Base-by-base conservation (phyloP, 2,113 vertebrate species). In the Dascyllus trimaculatus region DNA sequence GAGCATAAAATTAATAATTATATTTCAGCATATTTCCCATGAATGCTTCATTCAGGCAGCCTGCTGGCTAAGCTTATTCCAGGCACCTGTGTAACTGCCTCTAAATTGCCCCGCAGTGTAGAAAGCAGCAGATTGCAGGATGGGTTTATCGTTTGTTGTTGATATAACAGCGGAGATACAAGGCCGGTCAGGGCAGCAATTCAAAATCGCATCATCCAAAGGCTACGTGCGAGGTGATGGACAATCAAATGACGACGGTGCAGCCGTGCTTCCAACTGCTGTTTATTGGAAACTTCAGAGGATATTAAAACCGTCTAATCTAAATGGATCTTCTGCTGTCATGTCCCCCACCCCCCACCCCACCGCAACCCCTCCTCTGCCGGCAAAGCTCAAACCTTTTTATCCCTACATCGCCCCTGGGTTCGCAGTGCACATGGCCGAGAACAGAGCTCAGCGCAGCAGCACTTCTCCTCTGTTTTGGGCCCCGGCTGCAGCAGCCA, bases 241-340 rank as follows among this genome's bases (percentile, higher is more conserved):
- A 82, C 75, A 80, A 80, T 81, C 76, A 78, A 81, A 85, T 66
- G 74, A 58, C 59, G 10, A 54, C 21, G 4, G 60, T 38, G 18
- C 24, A 9, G 51, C 58, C 10, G 52, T 45, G 38, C 51, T 59
- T 84, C 46, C 32, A 54, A 78, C 58, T 45, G 72, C 52, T 17
- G 58, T 77, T 88, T 85, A 92, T 87, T 86, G 80, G 84, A 75
- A 69, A 76, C 78, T 89, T 84, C 57, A 62, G 26, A 87, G 82
- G 77, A 91, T 88, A 93, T 91, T 88, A 91, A 91, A 90, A 79
- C 73, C 5, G 17, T 77, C 35, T 85, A 86, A 91, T 91, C 81
- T 90, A 79, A 91, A 93, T 91, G 84, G 81, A 91, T 92, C 83
- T 85, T 61, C 46, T 62, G 60, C 81, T 84, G 77, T 85, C 84